Conservation (phyloP, 2,888 invertebrate genomes). For the Pachliopta kotzebuea region DNA sequence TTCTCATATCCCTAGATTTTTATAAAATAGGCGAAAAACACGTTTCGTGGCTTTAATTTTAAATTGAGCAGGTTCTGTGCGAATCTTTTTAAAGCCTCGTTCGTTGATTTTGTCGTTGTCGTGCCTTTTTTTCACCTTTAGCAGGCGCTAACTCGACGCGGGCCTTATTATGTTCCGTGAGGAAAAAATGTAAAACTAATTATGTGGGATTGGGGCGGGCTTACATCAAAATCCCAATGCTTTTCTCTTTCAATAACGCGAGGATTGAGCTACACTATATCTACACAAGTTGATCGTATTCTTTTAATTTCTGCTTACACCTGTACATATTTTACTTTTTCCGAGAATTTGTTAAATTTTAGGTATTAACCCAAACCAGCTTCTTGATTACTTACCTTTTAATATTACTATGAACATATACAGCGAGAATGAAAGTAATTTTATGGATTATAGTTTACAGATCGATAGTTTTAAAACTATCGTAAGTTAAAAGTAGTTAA, state of each 20-base stretch:
- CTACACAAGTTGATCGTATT: slow-evolving; percentile 8
- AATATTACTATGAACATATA: too few species aligned
- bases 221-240: slow-evolving; percentile 38
- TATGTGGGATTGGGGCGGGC: slow-evolving; percentile 49
- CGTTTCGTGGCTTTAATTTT: slow-evolving; percentile 81
- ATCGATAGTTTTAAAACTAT: too few species aligned
- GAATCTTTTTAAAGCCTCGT: slow-evolving; percentile 73
- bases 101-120: slow-evolving; percentile 57
- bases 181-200: slow-evolving; percentile 68
- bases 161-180: slow-evolving; percentile 61
- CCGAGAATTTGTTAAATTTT: too few species aligned
- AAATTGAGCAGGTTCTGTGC: slow-evolving; percentile 78
- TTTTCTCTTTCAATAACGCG: slow-evolving; percentile 38
- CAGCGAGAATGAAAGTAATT: too few species aligned
- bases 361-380: too few species aligned
- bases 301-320: slow-evolving; percentile 3
- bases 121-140: slow-evolving; percentile 56
- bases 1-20: slow-evolving; percentile 75
- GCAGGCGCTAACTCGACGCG: slow-evolving; percentile 48
- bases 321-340: too few species aligned
- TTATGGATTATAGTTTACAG: too few species aligned
- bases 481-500: too few species aligned
- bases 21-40: slow-evolving; percentile 80
- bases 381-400: too few species aligned
- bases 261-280: slow-evolving; percentile 26